Base-by-base conservation (phyloP, 2,113 vertebrate species). In the Trichomycterus rosablanca region DNA sequence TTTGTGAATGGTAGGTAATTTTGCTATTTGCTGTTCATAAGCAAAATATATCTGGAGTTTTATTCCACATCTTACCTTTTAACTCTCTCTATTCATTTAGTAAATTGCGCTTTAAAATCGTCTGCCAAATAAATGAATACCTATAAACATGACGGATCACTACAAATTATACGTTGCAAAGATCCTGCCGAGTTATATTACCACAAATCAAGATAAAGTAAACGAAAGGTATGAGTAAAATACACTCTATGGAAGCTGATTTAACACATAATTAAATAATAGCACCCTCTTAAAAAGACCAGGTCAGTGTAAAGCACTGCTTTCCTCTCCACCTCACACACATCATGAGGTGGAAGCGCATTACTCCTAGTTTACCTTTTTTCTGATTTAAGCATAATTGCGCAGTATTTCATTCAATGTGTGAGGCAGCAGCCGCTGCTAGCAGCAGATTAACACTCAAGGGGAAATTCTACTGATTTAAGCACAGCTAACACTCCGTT, bases 381-480 rank as follows among this genome's bases (percentile, higher is more conserved):
- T 62, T 3, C 37, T 16, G 35, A 51, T 51, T 50, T 14, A 11
- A 50, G 46, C 49, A 22, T 18, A 23, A n/a, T 16, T 51, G 12
- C 43, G 20, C 23, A 10, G 32, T 50, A 28, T 40, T 5, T 34
- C 16, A n/a, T 32, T 14, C 18, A 9, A 26, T 9, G 22, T 39
- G 44, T 26, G 58, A 60, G 15, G 20, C 32, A 49, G 58, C 26
- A 11, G 14, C 8, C 39, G 18, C 24, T 1, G 18, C 24, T 1
- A 34, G 35, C 18, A 18, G 24, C 20, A 53, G 35, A 63, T 44
- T 53, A 43, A 11, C 39, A 44, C 49, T 32, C 49, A 4, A 32
- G 26, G 49, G 49, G 49, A 52, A 32, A 26, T 52, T 52, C 49
- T 18, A 15, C 10, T 19, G 37, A 34, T 63, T 44, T 22, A 34